Conservation (phyloP, 2,888 invertebrate species). For the Druceiella hillmani region DNA sequence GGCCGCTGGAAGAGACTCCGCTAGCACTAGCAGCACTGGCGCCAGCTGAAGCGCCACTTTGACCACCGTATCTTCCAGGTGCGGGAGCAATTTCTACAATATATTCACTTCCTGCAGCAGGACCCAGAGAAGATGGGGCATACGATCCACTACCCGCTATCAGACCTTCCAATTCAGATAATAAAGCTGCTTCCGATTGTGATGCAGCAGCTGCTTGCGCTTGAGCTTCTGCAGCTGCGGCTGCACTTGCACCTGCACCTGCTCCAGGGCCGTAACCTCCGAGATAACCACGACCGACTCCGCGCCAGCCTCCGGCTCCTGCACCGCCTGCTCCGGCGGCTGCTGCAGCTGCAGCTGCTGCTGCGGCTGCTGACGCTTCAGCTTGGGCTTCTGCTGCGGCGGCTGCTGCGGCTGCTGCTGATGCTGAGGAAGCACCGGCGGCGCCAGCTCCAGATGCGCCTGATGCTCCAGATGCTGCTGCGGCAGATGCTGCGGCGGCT, state of each 20-base stretch:
- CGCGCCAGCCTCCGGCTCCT: neutral
- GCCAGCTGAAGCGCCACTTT: neutral
- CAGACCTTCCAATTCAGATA: constrained; percentile 3
- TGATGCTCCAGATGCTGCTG: neutral
- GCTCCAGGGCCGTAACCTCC: neutral
- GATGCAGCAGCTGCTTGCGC: constrained; percentile 2
- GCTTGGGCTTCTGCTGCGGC: neutral
- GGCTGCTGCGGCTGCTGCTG: neutral
- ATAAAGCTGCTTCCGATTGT: constrained; percentile 4
- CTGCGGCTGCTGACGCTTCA: neutral
- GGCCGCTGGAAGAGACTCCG: constrained; percentile 7
- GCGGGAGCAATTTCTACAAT: no score
- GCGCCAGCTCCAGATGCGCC: neutral
- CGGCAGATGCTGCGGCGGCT: constrained; percentile 4
- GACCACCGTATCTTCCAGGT: constrained; percentile 3
- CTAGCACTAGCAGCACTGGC: constrained; percentile 6
- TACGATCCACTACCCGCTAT: constrained; percentile 4
- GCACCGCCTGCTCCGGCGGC: neutral
- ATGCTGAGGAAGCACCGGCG: neutral
- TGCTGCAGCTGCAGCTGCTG: constrained; percentile 2
- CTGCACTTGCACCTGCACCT: constrained; percentile 7
- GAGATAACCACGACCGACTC: neutral
- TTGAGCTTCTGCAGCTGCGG: constrained; percentile 3
- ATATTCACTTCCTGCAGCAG: no score
- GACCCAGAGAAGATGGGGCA: constrained; percentile 4